phyloP scores from a whole-genome alignment of 2,797 vertebrate species.

The Phrynocephalus forsythii region DNA sequence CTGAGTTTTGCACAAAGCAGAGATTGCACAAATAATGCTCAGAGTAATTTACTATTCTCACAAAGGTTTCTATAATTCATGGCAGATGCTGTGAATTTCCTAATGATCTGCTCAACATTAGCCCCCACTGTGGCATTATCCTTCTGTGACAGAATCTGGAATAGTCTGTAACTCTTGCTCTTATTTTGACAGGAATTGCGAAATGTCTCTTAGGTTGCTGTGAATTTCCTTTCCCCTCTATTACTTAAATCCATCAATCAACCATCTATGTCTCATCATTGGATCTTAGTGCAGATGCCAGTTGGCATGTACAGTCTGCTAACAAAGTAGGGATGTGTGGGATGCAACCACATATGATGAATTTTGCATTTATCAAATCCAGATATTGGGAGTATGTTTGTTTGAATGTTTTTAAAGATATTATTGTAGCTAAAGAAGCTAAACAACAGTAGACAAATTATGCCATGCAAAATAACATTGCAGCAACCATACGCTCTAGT shows the following conservation, averaged over 20 bases:
- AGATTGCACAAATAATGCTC: constrained; percentile 36
- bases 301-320: background rate
- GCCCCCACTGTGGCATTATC: constrained; percentile 26
- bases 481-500: too few species aligned
- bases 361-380: background rate
- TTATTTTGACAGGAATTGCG: constrained; percentile 26
- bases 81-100: constrained; percentile 30
- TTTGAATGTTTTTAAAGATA: too few species aligned
- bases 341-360: background rate
- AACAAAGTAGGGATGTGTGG: background rate
- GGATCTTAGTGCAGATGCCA: background rate
- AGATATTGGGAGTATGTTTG: too few species aligned
- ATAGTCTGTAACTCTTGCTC: constrained; percentile 21
- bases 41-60: constrained; percentile 21
- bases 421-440: too few species aligned
- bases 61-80: constrained; percentile 41
- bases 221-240: background rate
- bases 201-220: constrained; percentile 6
- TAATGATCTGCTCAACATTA: constrained; percentile 32
- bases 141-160: constrained; percentile 4
- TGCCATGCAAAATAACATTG: too few species aligned
- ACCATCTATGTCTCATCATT: background rate
- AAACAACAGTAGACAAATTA: too few species aligned
- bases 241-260: background rate
- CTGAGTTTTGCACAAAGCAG: constrained; percentile 41